Percentiles rank a stretch among this genome's conserved stretches.
Evolutionary conservation across 2,888 invertebrate genomes (phyloP).

Genomic region (Chymomyza caudatula): DNA sequence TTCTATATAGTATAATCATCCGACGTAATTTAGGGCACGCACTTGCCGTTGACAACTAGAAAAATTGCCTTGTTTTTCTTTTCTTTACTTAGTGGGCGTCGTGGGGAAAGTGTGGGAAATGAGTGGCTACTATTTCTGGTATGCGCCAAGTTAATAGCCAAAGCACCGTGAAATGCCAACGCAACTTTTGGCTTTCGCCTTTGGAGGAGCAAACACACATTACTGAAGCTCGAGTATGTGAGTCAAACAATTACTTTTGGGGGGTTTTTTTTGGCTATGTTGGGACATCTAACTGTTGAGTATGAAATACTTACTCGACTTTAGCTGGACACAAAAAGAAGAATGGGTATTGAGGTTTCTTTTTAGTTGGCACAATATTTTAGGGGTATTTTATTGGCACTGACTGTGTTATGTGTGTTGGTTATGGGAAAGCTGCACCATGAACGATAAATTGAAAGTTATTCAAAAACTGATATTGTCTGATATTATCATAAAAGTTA

Average conservation of each 20-base stretch:
- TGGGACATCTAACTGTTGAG: background rate
- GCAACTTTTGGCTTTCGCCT: constrained; percentile 42
- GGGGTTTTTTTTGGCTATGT: constrained; percentile 33
- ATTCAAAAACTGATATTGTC: no score
- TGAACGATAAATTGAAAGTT: no score
- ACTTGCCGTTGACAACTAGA: constrained; percentile 70
- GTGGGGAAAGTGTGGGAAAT: background rate
- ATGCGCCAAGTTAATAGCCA: constrained; percentile 65
- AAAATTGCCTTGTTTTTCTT: constrained; percentile 63
- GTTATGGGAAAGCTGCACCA: no score
- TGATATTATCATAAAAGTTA: no score
- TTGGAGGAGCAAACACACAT: background rate
- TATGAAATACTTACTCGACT: background rate
- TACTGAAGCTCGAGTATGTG: background rate
- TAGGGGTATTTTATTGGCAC: no score
- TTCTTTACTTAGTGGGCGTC: background rate
- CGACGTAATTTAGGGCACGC: constrained; percentile 65
- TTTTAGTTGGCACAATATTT: no score
- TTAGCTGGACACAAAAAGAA: no score
- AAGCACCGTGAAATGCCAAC: constrained; percentile 45
- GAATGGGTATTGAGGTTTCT: no score
- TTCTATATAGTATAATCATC: background rate
- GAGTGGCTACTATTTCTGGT: constrained; percentile 37
- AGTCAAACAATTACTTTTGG: constrained; percentile 50
- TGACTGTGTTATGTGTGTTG: no score